Conservation (phyloP, 1,140 invertebrate genomes). For the Drosophila navojoa region DNA sequence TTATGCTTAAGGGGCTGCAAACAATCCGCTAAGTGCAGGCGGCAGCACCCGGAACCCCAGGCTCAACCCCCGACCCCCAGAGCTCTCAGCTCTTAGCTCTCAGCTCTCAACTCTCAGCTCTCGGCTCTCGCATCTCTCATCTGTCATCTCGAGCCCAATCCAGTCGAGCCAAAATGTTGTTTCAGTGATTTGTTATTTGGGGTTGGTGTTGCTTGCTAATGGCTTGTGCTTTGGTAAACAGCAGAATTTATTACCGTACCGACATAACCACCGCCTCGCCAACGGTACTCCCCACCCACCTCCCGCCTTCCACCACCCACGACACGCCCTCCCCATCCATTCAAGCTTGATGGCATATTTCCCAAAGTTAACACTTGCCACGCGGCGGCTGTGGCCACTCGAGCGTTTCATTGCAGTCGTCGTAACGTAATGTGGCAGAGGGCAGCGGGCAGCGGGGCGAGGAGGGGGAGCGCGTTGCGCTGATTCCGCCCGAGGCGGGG, state of each 20-base stretch:
- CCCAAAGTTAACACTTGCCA: conserved; percentile 79
- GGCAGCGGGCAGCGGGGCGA: neutral
- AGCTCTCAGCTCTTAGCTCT: too few species aligned
- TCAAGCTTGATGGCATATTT: conserved; percentile 31
- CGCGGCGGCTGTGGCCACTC: conserved; percentile 77
- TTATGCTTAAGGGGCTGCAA: conserved; percentile 83
- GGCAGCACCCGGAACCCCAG: conserved; percentile 7
- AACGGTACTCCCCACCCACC: too few species aligned
- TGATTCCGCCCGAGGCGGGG: conserved; percentile 4
- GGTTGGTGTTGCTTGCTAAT: conserved; percentile 82
- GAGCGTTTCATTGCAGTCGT: conserved; percentile 75
- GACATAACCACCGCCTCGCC: conserved; percentile 3
- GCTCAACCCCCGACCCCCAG: neutral
- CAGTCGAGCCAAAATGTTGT: conserved; percentile 62
- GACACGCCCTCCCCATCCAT: neutral
- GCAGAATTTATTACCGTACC: conserved; percentile 73
- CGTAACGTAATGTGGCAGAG: conserved; percentile 28
- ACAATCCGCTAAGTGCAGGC: conserved; percentile 80
- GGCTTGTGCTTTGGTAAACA: conserved; percentile 82
- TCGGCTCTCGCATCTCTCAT: too few species aligned
- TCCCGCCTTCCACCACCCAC: neutral
- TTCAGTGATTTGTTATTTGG: conserved; percentile 80
- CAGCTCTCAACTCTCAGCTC: too few species aligned
- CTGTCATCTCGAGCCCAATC: neutral
- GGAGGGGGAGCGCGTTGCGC: neutral